Evolutionary conservation across 2,113 vertebrate genomes (phyloP).

Genomic region (Scomber scombrus): DNA sequence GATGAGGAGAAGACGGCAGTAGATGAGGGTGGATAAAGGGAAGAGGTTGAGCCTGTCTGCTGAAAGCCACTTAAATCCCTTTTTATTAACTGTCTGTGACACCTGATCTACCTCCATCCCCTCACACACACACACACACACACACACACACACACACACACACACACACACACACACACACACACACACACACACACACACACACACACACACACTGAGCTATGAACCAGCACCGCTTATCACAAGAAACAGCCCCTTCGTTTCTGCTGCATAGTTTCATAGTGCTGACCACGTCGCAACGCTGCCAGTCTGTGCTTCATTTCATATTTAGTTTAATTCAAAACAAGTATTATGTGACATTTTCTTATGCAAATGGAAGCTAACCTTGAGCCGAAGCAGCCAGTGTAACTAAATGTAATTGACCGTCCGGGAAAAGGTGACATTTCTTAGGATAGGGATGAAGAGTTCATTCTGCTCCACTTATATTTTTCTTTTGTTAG

Average conservation of each 20-base stretch:
- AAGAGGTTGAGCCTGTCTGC: constrained; percentile 36
- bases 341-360: constrained; percentile 44
- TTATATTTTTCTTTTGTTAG: background rate
- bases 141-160: constrained; percentile 21
- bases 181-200: constrained; percentile 19
- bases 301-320: background rate
- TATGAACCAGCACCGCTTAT: constrained; percentile 36
- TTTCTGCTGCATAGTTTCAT: background rate
- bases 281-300: constrained; percentile 6
- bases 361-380: constrained; percentile 38
- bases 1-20: background rate
- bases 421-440: constrained; percentile 20
- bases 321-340: background rate
- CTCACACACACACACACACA: constrained; percentile 12
- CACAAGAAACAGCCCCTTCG: background rate
- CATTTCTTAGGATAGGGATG: constrained; percentile 12
- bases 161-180: constrained; percentile 21
- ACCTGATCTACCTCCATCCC: constrained; percentile 58
- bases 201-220: constrained; percentile 5
- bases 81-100: constrained; percentile 79
- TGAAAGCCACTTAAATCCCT: constrained; percentile 76
- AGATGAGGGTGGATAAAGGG: constrained; percentile 30
- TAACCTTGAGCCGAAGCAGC: constrained; percentile 1
- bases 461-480: constrained; percentile 12
- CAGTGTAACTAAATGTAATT: constrained; percentile 26